Conservation (phyloP, 1,140 invertebrate species). For the Thalassaphorura encarpata region DNA sequence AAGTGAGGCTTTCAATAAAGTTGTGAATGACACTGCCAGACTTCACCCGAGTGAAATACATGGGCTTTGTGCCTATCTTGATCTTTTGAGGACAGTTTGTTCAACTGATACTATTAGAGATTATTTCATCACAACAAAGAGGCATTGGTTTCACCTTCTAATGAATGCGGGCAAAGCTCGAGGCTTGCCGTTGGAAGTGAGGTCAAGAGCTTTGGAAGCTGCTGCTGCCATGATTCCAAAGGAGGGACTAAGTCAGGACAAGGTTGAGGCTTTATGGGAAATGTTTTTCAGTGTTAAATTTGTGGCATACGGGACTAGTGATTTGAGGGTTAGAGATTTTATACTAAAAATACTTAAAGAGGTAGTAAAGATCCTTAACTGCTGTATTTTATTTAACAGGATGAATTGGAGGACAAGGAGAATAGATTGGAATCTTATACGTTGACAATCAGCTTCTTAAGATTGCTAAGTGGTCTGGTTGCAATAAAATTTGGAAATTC, state of each 20-base stretch:
- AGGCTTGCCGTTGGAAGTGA: conserved; percentile 18
- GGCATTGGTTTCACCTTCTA: conserved; percentile 15
- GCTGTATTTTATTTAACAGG: conserved; percentile 33
- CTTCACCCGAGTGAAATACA: conserved; percentile 20
- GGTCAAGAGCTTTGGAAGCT: conserved; percentile 18
- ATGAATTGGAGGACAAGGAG: conserved; percentile 66
- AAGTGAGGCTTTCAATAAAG: conserved; percentile 7
- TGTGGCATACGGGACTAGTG: conserved; percentile 17
- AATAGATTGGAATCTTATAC: conserved; percentile 78
- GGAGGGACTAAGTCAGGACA: conserved; percentile 8
- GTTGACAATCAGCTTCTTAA: conserved; percentile 65
- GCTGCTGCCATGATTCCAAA: conserved; percentile 20
- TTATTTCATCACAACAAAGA: conserved; percentile 21
- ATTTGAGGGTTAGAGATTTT: conserved; percentile 19
- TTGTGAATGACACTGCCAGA: conserved; percentile 8
- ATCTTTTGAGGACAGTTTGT: conserved; percentile 17
- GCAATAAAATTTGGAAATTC: conserved; percentile 40
- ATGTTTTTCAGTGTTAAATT: conserved; percentile 19
- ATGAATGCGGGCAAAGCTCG: conserved; percentile 17
- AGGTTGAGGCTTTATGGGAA: conserved; percentile 22
- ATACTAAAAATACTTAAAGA: neutral
- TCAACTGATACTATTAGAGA: neutral
- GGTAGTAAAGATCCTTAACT: conserved; percentile 9
- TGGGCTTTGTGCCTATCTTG: conserved; percentile 21
- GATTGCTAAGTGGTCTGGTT: conserved; percentile 64